Conservation (phyloP, 2,113 vertebrate genomes). For the Aspiorhynchus laticeps region DNA sequence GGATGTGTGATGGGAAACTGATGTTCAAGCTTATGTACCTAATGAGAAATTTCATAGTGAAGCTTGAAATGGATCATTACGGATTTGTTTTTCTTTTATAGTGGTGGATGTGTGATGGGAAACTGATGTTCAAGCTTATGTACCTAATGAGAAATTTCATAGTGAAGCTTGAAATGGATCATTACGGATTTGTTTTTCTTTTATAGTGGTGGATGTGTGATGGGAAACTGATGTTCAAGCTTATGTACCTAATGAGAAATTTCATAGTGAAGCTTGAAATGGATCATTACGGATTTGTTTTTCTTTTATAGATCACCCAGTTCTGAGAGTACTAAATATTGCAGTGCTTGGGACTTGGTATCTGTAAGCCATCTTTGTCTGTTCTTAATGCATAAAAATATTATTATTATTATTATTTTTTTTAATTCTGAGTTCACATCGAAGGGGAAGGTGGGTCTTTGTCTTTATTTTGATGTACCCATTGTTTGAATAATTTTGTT, state of each 20-base stretch:
- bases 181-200: too few species aligned
- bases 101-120: too few species aligned
- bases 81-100: too few species aligned
- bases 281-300: conserved; percentile 72
- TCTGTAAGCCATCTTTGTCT: conserved; percentile 82
- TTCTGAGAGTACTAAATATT: conserved; percentile 72
- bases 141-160: too few species aligned
- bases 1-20: conserved; percentile 28
- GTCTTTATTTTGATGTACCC: conserved; percentile 61
- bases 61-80: too few species aligned
- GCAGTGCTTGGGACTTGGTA: conserved; percentile 81
- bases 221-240: conserved; percentile 64
- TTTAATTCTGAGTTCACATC: conserved; percentile 67
- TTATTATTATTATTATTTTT: too few species aligned
- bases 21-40: too few species aligned
- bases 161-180: too few species aligned
- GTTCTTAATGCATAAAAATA: conserved; percentile 62
- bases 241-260: conserved; percentile 66
- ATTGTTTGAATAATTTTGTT: conserved; percentile 64
- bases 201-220: too few species aligned
- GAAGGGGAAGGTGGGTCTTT: conserved; percentile 64
- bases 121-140: too few species aligned
- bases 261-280: conserved; percentile 60
- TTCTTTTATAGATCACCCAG: conserved; percentile 76
- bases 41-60: too few species aligned